Evolutionary conservation across 2,888 invertebrate genomes (phyloP).

Genomic region (Thymelicus acteon): DNA sequence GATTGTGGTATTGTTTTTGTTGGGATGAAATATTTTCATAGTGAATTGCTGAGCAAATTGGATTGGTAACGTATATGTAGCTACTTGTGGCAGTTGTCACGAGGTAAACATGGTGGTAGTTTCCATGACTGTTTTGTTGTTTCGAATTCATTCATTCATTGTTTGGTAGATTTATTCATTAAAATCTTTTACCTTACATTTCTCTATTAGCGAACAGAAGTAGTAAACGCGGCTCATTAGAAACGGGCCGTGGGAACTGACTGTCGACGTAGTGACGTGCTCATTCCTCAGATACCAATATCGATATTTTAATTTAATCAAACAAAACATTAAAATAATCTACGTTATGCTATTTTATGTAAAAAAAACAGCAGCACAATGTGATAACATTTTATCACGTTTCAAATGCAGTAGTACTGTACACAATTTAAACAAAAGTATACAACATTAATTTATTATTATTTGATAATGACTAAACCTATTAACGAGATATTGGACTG

Average conservation of each 20-base stretch:
- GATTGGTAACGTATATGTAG: slow-evolving; percentile 19
- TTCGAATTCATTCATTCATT: neutral
- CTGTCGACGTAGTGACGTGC: slow-evolving; percentile 58
- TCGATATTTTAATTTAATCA: slow-evolving; percentile 12
- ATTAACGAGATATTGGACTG: too few relatives aligned
- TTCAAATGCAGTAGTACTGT: too few relatives aligned
- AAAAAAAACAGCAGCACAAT: neutral
- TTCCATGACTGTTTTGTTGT: neutral
- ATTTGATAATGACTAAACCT: too few relatives aligned
- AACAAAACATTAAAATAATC: neutral
- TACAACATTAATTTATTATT: too few relatives aligned
- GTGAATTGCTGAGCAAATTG: slow-evolving; percentile 18
- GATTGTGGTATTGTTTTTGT: slow-evolving; percentile 14
- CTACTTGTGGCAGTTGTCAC: slow-evolving; percentile 14
- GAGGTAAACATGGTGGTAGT: neutral
- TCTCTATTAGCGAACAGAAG: slow-evolving; percentile 64
- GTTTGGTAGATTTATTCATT: slow-evolving; percentile 31
- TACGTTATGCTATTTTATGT: neutral
- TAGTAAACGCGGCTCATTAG: slow-evolving; percentile 81
- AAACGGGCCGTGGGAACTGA: slow-evolving; percentile 77
- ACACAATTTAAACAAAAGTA: too few relatives aligned
- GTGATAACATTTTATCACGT: neutral
- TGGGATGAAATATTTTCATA: slow-evolving; percentile 21
- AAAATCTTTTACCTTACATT: slow-evolving; percentile 44
- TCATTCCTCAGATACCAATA: slow-evolving; percentile 1